phyloP scores from a whole-genome alignment of 2,113 vertebrate genomes.

The Crocuta crocuta region DNA sequence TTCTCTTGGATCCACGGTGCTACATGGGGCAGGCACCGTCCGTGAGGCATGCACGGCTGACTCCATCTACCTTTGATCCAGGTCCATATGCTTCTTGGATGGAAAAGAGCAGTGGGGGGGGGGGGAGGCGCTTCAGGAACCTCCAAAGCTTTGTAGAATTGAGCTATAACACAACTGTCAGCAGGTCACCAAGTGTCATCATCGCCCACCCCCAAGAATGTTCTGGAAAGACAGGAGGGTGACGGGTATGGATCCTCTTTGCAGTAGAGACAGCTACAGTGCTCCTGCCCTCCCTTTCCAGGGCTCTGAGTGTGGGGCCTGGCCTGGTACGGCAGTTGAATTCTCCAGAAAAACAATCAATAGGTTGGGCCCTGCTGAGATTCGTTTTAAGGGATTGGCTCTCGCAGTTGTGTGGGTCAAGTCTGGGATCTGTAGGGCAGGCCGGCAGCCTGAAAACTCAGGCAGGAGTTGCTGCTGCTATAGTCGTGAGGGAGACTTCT shows the following conservation, averaged over 20 bases:
- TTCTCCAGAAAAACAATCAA: neutral
- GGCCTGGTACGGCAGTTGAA: rapidly evolving
- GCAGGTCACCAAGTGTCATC: rapidly evolving
- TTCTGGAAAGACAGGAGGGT: neutral
- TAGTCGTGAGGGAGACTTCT: neutral
- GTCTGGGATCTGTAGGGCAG: neutral
- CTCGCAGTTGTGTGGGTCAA: neutral
- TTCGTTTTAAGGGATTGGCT: neutral
- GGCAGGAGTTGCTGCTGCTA: neutral
- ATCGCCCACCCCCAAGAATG: rapidly evolving
- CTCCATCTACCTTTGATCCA: neutral
- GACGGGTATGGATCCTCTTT: neutral
- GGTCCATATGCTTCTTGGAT: rapidly evolving
- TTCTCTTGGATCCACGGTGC: neutral
- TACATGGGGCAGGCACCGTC: neutral
- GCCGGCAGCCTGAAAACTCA: neutral
- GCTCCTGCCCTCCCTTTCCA: rapidly evolving
- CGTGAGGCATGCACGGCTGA: rapidly evolving
- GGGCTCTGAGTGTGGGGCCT: neutral
- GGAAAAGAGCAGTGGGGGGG: too few species aligned
- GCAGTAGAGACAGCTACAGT: too few species aligned
- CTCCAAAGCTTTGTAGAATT: rapidly evolving
- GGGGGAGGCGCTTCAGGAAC: neutral
- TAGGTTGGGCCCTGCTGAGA: too few species aligned
- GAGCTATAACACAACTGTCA: rapidly evolving